Conservation (phyloP, 2,113 vertebrate species). For the Melospiza georgiana region DNA sequence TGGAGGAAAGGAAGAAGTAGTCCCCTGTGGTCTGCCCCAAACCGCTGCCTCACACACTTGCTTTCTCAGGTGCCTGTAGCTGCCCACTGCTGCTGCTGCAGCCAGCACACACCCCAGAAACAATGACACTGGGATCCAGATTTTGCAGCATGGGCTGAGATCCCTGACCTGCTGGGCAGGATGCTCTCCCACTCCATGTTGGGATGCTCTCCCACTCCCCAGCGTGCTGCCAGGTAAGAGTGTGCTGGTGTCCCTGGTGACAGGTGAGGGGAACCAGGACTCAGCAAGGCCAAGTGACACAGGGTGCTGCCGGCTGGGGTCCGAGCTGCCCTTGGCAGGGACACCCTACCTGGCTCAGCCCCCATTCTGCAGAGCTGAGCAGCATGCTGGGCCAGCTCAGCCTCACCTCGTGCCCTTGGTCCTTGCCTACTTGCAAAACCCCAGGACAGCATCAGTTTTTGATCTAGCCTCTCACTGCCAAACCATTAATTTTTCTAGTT, state of each 20-base stretch:
- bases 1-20: neutral
- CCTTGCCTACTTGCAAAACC: neutral
- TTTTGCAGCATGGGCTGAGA: neutral
- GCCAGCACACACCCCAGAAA: neutral
- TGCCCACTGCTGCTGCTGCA: neutral
- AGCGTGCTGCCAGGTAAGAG: neutral
- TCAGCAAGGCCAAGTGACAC: neutral
- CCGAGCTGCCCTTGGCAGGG: accelerated
- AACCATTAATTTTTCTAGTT: neutral
- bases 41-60: neutral
- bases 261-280: neutral
- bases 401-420: neutral
- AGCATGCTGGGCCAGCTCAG: neutral
- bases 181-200: neutral
- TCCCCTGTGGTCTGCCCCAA: neutral
- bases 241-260: neutral
- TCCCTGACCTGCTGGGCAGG: accelerated
- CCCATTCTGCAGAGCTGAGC: neutral
- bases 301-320: neutral
- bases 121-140: accelerated
- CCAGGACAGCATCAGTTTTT: neutral
- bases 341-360: neutral
- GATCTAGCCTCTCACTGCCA: neutral
- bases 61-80: neutral
- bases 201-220: neutral